Evolutionary conservation across 2,888 invertebrate genomes (phyloP).

Genomic region (Pilophorus perplexus): DNA sequence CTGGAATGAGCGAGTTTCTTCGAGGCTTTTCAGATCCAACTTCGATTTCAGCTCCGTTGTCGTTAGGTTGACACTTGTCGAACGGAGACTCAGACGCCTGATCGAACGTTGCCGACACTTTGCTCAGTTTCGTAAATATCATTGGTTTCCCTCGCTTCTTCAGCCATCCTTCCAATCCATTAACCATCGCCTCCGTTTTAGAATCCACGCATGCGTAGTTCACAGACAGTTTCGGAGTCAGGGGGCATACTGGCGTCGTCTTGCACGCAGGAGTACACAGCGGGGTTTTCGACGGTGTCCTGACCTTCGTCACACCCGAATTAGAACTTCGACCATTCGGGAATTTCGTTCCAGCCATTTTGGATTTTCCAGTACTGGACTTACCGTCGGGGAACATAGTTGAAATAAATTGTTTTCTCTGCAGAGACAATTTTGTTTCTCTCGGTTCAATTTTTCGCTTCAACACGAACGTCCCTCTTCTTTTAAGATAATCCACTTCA

Average conservation of each 20-base stretch:
- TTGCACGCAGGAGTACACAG: neutral
- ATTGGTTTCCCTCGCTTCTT: neutral
- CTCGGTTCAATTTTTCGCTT: slow-evolving; percentile 15
- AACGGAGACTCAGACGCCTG: neutral
- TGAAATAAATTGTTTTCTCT: neutral
- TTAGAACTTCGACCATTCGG: neutral
- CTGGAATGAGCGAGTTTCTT: neutral
- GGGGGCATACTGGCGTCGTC: neutral
- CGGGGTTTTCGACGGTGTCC: neutral
- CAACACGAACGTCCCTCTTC: no score
- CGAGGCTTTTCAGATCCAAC: neutral
- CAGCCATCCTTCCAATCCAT: slow-evolving; percentile 8
- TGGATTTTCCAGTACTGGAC: neutral
- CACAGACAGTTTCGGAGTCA: neutral
- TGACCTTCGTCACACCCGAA: neutral
- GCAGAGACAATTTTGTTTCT: slow-evolving; percentile 7
- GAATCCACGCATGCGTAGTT: slow-evolving; percentile 16
- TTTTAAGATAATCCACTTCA: no score
- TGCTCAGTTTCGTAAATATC: slow-evolving; percentile 14
- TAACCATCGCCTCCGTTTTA: slow-evolving; percentile 10
- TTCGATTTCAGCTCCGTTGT: neutral
- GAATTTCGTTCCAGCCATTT: neutral
- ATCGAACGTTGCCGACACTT: neutral
- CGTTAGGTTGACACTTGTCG: neutral
- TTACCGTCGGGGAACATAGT: neutral